Evolutionary conservation across 2,888 invertebrate species (phyloP), one percentile per base, ranked within the genome.

Genomic region (Rambutsinella grinnellia): DNA sequence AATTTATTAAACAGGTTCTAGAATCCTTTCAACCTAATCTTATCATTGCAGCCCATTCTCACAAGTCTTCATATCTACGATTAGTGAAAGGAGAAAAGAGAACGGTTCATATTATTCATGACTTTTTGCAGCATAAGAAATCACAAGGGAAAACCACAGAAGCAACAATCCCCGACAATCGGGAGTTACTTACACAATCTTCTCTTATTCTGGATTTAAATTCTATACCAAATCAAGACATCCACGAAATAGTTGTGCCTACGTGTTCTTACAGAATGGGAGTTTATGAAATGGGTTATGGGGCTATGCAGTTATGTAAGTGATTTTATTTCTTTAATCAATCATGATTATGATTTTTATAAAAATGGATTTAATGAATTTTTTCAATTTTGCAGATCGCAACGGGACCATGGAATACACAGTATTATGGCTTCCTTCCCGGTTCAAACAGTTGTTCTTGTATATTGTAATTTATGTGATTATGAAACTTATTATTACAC

Each of bases 211-310:
- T 76, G 15, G 13, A 76, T n/a, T 24, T 70, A 5, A 65, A 61
- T 17, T 13, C 36, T 8, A 57, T 27, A 13, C 13, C 54, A 1
- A 17, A 47, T 28, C n/a, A 23, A 24, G 57, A 53, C 10, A 85
- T 91, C 76, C 89, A 91, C 84, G 97, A 98, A 88, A 90, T 98
- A 60, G 91, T 93, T 86, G 93, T 96, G 81, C 98, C 98, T 1
- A 97, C 98, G 0, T 96, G 95, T 85, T 97, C 96, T 0, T 99
- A 99, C 86, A 90, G 99, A 84, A 99, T 99, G 98, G 98, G 98
- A 0, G 94, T 93, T 21, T 86, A 87, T 2, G 89, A 92, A 81
- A 94, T 96, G 87, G 98, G 97, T 1, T 96, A 93, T 87, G 96
- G 96, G 44, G 92, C 92, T 80, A 93, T 93, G 8, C 88, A 94